These are phyloP conservation scores for Orius insidiosus DNA, from an alignment of 1,140 invertebrate species.

Conservation along the genomic window DNA sequence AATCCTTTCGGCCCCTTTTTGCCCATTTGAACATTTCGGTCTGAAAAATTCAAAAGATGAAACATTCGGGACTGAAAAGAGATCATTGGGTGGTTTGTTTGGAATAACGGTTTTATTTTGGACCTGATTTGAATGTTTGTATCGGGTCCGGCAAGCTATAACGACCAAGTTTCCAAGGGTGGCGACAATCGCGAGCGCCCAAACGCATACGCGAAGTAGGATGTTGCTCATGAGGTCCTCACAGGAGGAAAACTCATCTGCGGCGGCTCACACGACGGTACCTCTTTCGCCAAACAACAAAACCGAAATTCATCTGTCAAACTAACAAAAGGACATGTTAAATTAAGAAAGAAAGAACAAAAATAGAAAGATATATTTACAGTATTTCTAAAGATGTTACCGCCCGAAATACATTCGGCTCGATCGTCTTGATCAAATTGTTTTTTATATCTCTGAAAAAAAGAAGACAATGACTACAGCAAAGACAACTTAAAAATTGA, in stretches of 20 bases:
- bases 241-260: conserved; percentile 37
- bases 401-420: conserved; percentile 25
- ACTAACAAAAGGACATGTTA: conserved; percentile 17
- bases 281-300: conserved; percentile 31
- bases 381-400: conserved; percentile 23
- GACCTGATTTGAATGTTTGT: conserved; percentile 24
- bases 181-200: conserved; percentile 35
- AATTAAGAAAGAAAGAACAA: conserved; percentile 8
- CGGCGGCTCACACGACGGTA: conserved; percentile 27
- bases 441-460: conserved; percentile 27
- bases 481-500: no score
- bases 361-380: conserved; percentile 23
- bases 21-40: no score
- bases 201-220: conserved; percentile 32
- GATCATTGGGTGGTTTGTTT: conserved; percentile 35
- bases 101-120: conserved; percentile 36
- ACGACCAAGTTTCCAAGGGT: conserved; percentile 34
- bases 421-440: conserved; percentile 24
- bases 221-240: conserved; percentile 39
- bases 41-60: conserved; percentile 29
- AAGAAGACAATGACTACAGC: no score
- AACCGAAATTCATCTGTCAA: conserved; percentile 32
- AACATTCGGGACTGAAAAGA: conserved; percentile 37
- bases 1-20: no score
- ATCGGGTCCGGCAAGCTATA: conserved; percentile 30